phyloP scores from a whole-genome alignment of 2,113 vertebrate genomes.

The Halcyon malimbica region DNA sequence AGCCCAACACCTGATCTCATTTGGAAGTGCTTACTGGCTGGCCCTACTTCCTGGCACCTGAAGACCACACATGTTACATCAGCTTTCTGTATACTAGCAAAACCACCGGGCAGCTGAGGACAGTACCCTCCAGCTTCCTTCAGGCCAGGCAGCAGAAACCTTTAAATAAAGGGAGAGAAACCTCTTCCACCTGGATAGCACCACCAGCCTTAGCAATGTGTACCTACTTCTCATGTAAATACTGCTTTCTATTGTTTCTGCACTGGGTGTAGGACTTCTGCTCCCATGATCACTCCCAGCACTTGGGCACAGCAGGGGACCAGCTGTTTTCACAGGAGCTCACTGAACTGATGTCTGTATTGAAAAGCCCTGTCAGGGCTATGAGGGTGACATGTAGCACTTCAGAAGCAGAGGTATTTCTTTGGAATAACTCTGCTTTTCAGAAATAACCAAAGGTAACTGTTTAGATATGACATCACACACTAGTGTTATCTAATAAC shows the following conservation, averaged over 20 bases:
- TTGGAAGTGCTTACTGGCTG: neutral
- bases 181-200: neutral
- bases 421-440: neutral
- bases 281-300: neutral
- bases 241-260: neutral
- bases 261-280: neutral
- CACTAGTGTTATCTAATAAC: neutral
- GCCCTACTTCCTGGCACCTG: neutral
- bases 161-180: neutral
- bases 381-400: rapidly evolving
- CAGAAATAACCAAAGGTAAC: neutral
- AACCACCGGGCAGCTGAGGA: neutral
- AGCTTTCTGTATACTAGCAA: neutral
- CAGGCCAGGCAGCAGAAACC: neutral
- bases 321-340: neutral
- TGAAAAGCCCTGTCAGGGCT: neutral
- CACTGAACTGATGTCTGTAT: neutral
- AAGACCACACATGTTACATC: neutral
- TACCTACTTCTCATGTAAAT: neutral
- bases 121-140: neutral
- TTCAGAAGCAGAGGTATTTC: neutral
- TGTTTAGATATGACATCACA: neutral
- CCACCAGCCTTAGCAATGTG: neutral
- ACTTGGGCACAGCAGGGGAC: neutral
- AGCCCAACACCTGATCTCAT: neutral